Base-by-base conservation (phyloP, 1,140 invertebrate genomes). In the Lethrus apterus region DNA sequence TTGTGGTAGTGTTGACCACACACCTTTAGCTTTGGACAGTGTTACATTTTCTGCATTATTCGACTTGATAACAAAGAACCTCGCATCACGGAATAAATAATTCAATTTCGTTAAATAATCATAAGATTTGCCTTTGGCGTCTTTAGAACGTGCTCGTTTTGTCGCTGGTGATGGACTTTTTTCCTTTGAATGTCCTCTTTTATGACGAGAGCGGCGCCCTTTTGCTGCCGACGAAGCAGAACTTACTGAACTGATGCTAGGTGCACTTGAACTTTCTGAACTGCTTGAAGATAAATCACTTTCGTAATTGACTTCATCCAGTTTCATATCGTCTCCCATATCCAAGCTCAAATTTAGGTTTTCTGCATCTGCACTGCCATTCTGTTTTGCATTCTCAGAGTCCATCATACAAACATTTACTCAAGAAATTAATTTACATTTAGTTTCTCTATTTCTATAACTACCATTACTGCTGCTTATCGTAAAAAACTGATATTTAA, bases 41-140 rank as follows among this genome's bases (percentile, higher is more conserved):
- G 86, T 85, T 19, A 98, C 85, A 72, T 98, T 98, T 68, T 98
- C 94, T 48, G 87, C 86, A 72, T 98, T 98, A 68, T 97, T 97
- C 32, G 93, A 96, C 70, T 98, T 98, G 51, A 98, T 96, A 15
- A 98, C 79, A 72, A 97, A 98, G 75, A 94, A 98, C 23, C 23
- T 19, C 49, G 93, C 89, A 69, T 95, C 90, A 56, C 91, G 77
- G 66, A 97, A 96, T 38, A 98, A 75, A 66, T 96, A 96, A 71
- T 93, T 95, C 36, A 98, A 69, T 70, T 93, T 88, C 7, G 87
- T 89, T 61, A 82, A 73, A 62, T 91, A 92, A 70, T 92, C 87
- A 60, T 87, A 86, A 17, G 78, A 83, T 64, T 85, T 86, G 5
- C 73, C 68, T 54, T 63, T 56, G 65, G 68, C 44, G 50, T 68